Evolutionary conservation across 1,140 invertebrate species (phyloP), one percentile per base, ranked within the genome.

Genomic region (Aphidius ervi): DNA sequence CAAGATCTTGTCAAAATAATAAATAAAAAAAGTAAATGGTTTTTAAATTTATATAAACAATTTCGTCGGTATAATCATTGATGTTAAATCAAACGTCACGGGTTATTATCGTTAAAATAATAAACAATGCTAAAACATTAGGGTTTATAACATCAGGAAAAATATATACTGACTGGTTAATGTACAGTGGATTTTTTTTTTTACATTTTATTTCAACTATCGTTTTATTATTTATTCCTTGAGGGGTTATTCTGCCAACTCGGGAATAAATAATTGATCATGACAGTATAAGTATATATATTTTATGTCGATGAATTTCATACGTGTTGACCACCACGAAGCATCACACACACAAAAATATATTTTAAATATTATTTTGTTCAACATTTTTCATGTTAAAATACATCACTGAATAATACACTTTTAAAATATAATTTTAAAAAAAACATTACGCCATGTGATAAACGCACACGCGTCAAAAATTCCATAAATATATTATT

Each of bases 391-490:
- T n/a, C n/a, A n/a, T n/a, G n/a, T n/a, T n/a, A n/a, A n/a, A n/a
- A n/a, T n/a, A n/a, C n/a, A n/a, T n/a, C n/a, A n/a, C n/a, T n/a
- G n/a, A n/a, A n/a, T n/a, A n/a, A n/a, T n/a, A n/a, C n/a, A n/a
- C n/a, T n/a, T n/a, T n/a, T n/a, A n/a, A n/a, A n/a, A n/a, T n/a
- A n/a, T n/a, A n/a, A n/a, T n/a, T n/a, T n/a, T n/a, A n/a, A n/a
- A n/a, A n/a, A n/a, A n/a, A n/a, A n/a, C n/a, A n/a, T 46, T 52
- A 53, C 46, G 53, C 50, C 59, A 61, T 56, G 53, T 54, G 59
- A 53, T 40, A 37, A 61, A 61, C 37, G 46, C 53, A 61, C n/a
- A n/a, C n/a, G 45, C 59, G 46, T 61, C 45, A 55, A 56, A 46
- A 61, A 31, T 37, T 40, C 47, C 49, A 45, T 56, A 48, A n/a